Base-by-base conservation (phyloP, 2,888 invertebrate genomes). In the Tetragonisca angustula region DNA sequence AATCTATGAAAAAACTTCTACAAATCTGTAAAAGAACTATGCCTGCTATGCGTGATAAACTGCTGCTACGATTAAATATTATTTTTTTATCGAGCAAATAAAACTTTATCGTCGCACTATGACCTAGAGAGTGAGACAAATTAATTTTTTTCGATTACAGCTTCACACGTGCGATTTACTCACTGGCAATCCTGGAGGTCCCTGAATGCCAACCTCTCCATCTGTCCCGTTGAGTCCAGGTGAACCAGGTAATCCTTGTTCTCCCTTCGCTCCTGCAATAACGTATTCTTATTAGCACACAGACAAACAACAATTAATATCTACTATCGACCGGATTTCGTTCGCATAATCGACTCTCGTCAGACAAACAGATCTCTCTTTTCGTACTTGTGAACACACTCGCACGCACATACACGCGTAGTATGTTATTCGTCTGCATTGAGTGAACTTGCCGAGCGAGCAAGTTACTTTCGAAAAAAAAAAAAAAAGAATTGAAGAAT, bases 191-290 rank as follows among this genome's bases (percentile, higher is more conserved):
- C 98, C 98, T 49, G 98, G 98, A 21, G 98, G 98, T 79, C 98
- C 98, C 94, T 97, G 97, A 88, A 98, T 97, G 85, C 98, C 98
- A n/a, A 97, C 95, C 90, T 97, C 96, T 13, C 98, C 98, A 86
- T 97, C 96, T 81, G 96, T 94, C 56, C 98, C 98, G 91, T 97
- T 96, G 75, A 96, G 94, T 32, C 98, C 98, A 2, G 97, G 95
- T 24, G 97, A 96, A 50, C 98, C 98, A 86, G 96, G 96, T 2
- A 96, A 96, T 0, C 98, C 98, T 59, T 95, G 95, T 84, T 97
- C 97, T 64, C 98, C 98, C 91, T 96, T 96, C 32, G 96, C 96
- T 79, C 98, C 98, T 96, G 96, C 84, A 94, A 94, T 89, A 70
- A 85, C 70, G 84, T 50, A 24, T 64, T 76, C 54, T 56, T 24